Conservation (phyloP, 2,113 vertebrate species). For the Drymodes brunneopygia region DNA sequence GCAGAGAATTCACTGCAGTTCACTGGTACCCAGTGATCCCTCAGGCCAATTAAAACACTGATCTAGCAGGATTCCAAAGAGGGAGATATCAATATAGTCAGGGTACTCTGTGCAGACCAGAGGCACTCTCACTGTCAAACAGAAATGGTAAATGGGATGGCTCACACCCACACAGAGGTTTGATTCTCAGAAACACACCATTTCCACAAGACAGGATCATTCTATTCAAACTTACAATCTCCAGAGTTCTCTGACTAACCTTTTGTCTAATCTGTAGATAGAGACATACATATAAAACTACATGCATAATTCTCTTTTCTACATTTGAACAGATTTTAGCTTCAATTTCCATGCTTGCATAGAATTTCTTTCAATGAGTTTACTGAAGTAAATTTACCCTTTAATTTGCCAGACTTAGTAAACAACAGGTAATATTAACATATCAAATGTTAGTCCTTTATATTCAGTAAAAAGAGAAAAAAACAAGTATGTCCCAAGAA, state of each 20-base stretch:
- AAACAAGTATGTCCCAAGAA: background rate
- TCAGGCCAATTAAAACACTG: background rate
- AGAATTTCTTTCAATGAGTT: background rate
- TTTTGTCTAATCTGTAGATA: background rate
- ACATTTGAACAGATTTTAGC: background rate
- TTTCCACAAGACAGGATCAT: background rate
- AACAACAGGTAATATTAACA: background rate
- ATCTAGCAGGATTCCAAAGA: background rate
- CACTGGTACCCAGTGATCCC: background rate
- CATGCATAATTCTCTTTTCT: background rate
- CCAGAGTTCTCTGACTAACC: background rate
- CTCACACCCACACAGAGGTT: background rate
- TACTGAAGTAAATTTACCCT: background rate
- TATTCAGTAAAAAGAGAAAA: background rate
- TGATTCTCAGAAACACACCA: background rate
- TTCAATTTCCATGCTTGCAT: background rate
- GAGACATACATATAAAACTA: background rate
- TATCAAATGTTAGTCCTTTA: background rate
- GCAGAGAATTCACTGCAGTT: background rate
- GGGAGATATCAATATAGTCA: background rate
- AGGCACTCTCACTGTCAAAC: fast-evolving
- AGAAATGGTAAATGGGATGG: background rate
- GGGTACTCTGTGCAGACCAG: background rate
- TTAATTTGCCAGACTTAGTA: background rate
- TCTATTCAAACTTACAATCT: background rate